phyloP scores from a whole-genome alignment of 2,113 vertebrate species.

The Paratilapia polleni region DNA sequence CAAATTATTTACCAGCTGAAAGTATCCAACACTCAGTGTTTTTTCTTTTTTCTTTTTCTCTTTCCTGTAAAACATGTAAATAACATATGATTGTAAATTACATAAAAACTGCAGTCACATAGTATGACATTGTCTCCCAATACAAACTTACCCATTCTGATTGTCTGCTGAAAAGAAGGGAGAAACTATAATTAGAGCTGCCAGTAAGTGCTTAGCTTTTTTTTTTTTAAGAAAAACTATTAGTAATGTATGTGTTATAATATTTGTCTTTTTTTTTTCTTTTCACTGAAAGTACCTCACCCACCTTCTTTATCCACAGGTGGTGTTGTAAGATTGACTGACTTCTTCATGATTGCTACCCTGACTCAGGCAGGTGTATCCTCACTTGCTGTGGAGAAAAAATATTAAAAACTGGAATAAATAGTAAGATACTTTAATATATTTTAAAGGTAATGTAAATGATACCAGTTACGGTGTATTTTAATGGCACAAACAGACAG shows the following conservation, averaged over 20 bases:
- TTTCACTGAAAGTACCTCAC: neutral
- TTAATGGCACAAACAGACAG: neutral
- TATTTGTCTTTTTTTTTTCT: neutral
- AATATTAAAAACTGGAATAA: neutral
- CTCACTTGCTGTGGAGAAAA: neutral
- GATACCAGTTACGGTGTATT: neutral
- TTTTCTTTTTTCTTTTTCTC: conserved; percentile 69
- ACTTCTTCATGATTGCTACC: conserved; percentile 48
- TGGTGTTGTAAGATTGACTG: neutral
- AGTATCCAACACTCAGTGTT: conserved; percentile 75
- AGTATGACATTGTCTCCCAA: too few species aligned
- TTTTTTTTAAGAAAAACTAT: neutral
- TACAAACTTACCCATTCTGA: conserved; percentile 56
- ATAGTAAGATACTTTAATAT: neutral
- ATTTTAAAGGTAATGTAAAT: neutral
- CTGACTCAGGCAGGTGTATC: neutral
- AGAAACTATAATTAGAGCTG: neutral
- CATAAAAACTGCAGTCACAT: conserved; percentile 9
- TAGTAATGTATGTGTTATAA: neutral
- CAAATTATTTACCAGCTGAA: conserved; percentile 77
- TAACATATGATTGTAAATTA: neutral
- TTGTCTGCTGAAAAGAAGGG: conserved; percentile 15
- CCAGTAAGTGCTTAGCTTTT: neutral
- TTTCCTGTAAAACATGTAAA: conserved; percentile 45
- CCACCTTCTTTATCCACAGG: conserved; percentile 30